Evolutionary conservation across 2,113 vertebrate species (phyloP), one percentile per base, ranked within the genome.

Genomic region (Serinus canaria): DNA sequence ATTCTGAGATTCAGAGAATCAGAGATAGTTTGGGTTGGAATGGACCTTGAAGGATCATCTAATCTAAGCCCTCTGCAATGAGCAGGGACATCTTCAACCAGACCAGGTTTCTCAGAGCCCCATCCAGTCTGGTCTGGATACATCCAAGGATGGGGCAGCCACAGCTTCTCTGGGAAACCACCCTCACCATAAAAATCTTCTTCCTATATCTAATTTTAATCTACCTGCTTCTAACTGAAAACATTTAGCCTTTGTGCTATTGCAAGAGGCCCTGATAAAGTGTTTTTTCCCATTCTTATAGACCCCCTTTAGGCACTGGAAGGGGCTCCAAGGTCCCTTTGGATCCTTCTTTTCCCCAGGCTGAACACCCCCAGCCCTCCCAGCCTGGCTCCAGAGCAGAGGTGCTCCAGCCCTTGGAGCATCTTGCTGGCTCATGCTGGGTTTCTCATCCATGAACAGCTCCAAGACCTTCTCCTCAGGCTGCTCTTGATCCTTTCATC

Each of bases 71-170:
- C 17, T 47, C 11, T 39, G 6, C n/a, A 47, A 31, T 7, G 21
- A 47, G 24, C 28, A 76, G 30, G 39, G 15, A 47, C 20, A 47
- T 33, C 13, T 47, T 53, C 39, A n/a, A 7, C 13, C 33, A 10
- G 11, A 18, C 11, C 44, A 46, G 52, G 13, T n/a, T 74, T 18
- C 15, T 82, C 37, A 37, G 44, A 44, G 10, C 15, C 18, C 43
- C 0, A 0, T 60, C 15, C 39, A 75, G 2, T 28, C 23, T 35
- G 62, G 9, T 9, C 24, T n/a, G n/a, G 53, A 47, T 28, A 25
- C 10, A 25, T 25, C 20, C 39, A 27, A 47, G 24, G 9, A 18
- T 62, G 16, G 11, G 13, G 24, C 28, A 82, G 27, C 15, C 27
- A 23, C 59, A 58, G 15, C 31, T 58, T 50, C 28, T n/a, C 28